Base-by-base conservation (phyloP, 2,888 invertebrate species). In the Brenthis hecate region DNA sequence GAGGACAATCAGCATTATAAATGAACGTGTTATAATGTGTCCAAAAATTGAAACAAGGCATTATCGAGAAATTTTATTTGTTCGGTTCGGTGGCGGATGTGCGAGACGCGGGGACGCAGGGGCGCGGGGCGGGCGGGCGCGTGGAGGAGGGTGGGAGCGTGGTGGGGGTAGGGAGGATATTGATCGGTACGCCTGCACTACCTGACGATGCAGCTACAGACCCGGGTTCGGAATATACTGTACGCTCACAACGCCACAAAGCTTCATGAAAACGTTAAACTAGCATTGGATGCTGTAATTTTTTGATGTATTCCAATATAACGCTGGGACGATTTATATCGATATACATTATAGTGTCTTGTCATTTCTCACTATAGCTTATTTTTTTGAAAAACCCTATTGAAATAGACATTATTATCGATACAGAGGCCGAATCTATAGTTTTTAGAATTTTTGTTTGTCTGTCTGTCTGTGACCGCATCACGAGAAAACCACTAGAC, bases 151-250 rank as follows among this genome's bases (percentile, higher is more conserved):
- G 69, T 23, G 68, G 28, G 69, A 71, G 71, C 72, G 74, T 71
- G 68, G 72, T 73, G 76, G 74, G 74, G 74, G 73, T 72, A 75
- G 74, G 76, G 71, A 74, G 77, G 75, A 72, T 90, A 89, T 90
- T 84, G 90, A 89, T 90, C 89, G 81, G 75, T 72, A 74, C 76
- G 80, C 78, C 73, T 88, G 88, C 88, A 88, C 82, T 84, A 84
- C 85, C 86, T 84, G 84, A 81, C 80, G 78, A 75, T 86, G 87
- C 88, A 88, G 80, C 81, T 62, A 62, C 57, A 65, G 66, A 67
- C 65, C 57, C 60, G 68, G 66, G 66, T 71, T 65, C 66, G 71
- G 58, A 72, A 72, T 68, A 68, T 72, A 56, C 68, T 68, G 60
- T 50, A 50, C 60, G 50, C 50, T 50, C 13, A 50, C 28, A 13